Base-by-base conservation (phyloP, 2,113 vertebrate genomes). In the Terrapene triunguis region DNA sequence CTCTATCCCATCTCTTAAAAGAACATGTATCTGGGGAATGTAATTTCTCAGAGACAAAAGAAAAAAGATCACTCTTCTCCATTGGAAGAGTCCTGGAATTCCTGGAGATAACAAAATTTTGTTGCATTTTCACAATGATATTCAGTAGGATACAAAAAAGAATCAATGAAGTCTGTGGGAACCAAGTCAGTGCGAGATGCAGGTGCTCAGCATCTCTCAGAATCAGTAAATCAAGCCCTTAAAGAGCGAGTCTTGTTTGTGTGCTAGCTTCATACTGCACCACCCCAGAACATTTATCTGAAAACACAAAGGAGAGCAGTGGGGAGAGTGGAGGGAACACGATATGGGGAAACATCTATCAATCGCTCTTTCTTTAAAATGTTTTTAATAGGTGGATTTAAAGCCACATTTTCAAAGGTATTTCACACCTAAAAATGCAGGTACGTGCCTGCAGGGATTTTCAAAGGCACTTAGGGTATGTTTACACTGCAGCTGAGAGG, bases 301-400 rank as follows among this genome's bases (percentile, higher is more conserved):
- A n/a, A 69, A 69, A 69, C 62, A 35, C 2, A 22, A 59, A 84
- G 55, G 1, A 9, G 72, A 87, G 6, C 1, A 27, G 10, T 76
- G 50, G 14, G 87, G 2, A 32, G 4, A 0, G 0, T 48, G 51
- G 42, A 74, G 6, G 2, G 69, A 92, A 81, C 14, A 74, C 25
- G 5, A 42, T 11, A 42, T 22, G 22, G 38, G 38, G 72, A 24
- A 69, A n/a, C 35, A 76, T 12, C 8, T 44, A 65, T 19, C 29
- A 48, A n/a, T 1, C 0, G 0, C 5, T 38, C 54, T 93, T 94
- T 8, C 12, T 50, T 44, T 0, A 0, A 76, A 44, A 32, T 8
- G 2, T 72, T 79, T 89, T 62, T 69, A 51, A 35, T n/a, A n/a
- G 9, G 62, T 5, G 9, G 11, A 11, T 27, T 82, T 84, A 69